Evolutionary conservation across 2,888 invertebrate genomes (phyloP), one percentile per base, ranked within the genome.

Genomic region (Euplagia quadripunctaria): DNA sequence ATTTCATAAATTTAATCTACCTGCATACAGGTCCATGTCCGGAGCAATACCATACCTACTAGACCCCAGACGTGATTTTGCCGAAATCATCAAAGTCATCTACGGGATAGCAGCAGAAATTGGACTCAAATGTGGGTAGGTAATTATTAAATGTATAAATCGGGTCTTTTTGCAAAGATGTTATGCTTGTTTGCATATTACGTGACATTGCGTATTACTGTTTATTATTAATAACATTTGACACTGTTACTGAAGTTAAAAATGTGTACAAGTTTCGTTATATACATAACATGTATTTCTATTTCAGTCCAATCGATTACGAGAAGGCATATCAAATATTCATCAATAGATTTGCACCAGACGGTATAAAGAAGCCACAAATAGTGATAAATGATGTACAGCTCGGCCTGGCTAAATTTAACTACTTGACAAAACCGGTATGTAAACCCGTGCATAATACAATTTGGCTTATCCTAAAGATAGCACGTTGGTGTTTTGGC

Each of bases 61-160:
- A 12, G 64, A 70, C 8, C 49, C 16, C 3, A 63, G 68, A 58
- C 68, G 68, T 17, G 58, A 68, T 11, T 63, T 49, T 41, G 70
- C 64, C 41, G 64, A 51, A 51, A 41, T 70, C 5, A 12, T 51
- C 17, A 31, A 49, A 5, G 70, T 70, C 11, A 51, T 70, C 8
- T 17, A 61, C 17, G 31, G 16, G 1, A 43, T 49, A 55, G 70
- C 42, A n/a, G 12, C 12, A 16, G 49, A 17, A 20, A 11, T 11
- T 46, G 43, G 43, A 46, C 43, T 8, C 43, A 46, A 9, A 8
- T 46, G 43, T 46, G 43, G 43, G 43, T 46, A 8, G 9, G 43
- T 46, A 46, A 8, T 46, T 9, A 9, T 46, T 46, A 0, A 46
- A 46, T 46, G 4, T 46, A 46, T 46, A 46, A 46, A 46, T 8